These are phyloP conservation scores for Aramus guarauna DNA, from an alignment of 2,113 vertebrate species.

Conservation along the genomic window DNA sequence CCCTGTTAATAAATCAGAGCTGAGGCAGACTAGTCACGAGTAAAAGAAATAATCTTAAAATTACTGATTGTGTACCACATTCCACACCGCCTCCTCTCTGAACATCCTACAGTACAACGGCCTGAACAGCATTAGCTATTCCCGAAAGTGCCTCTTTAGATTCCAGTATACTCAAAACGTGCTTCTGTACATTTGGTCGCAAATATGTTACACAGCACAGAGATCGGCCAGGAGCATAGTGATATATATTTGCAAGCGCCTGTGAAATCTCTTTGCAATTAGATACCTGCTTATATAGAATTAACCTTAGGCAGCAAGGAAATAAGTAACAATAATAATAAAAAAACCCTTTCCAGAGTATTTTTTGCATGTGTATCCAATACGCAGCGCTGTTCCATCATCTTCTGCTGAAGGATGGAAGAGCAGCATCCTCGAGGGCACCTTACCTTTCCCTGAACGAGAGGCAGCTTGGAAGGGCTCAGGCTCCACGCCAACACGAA, in stretches of 20 bases:
- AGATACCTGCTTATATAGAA: background rate
- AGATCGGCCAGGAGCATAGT: background rate
- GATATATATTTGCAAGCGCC: background rate
- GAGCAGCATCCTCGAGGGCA: background rate
- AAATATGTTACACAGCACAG: background rate
- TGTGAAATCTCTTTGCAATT: background rate
- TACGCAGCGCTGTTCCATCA: background rate
- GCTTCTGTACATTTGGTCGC: background rate
- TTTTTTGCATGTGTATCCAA: background rate
- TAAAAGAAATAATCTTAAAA: background rate
- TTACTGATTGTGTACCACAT: background rate
- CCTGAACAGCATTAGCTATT: background rate
- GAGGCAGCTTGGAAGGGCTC: background rate
- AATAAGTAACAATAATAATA: background rate
- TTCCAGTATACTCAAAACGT: background rate
- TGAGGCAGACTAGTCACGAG: background rate
- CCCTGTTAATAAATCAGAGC: background rate
- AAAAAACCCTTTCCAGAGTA: background rate
- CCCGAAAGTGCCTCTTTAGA: background rate
- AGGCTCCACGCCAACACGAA: fast-evolving
- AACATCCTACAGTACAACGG: background rate
- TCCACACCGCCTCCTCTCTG: background rate
- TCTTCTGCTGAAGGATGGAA: background rate
- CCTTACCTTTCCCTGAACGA: background rate
- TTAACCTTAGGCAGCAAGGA: background rate